Evolutionary conservation across 2,113 vertebrate species (phyloP).

Genomic region (Camelus bactrianus): DNA sequence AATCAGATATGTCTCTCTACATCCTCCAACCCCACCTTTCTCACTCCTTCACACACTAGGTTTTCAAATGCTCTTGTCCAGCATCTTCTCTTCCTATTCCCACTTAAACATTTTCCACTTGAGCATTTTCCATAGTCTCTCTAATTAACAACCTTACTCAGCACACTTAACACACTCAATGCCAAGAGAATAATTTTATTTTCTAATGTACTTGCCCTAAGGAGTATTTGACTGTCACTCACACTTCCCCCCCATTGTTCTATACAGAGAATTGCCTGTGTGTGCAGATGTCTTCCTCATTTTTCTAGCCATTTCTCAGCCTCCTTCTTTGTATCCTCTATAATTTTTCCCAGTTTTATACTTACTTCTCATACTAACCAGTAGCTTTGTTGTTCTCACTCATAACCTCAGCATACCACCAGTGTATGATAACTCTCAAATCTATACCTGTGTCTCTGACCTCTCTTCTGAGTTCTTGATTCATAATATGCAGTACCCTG

Average conservation of each 20-base stretch:
- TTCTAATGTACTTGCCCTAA: not conserved
- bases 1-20: not conserved
- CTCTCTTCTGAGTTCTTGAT: not conserved
- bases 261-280: not conserved
- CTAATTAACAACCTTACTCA: not conserved
- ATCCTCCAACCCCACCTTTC: not conserved
- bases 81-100: not conserved
- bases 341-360: not conserved
- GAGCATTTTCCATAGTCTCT: not conserved
- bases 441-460: not conserved
- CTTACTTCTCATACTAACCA: not conserved
- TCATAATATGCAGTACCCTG: not conserved
- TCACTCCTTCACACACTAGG: not conserved
- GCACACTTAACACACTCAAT: not conserved
- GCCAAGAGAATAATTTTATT: not conserved
- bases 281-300: not conserved
- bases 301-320: not conserved
- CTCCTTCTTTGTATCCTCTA: not conserved
- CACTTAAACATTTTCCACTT: not conserved
- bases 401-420: not conserved
- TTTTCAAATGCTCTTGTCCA: not conserved
- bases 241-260: not conserved
- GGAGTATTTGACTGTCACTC: not conserved
- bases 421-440: not conserved
- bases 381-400: not conserved